These are phyloP conservation scores for Petroica traversi DNA, from an alignment of 2,113 vertebrate species.

Conservation along the genomic window DNA sequence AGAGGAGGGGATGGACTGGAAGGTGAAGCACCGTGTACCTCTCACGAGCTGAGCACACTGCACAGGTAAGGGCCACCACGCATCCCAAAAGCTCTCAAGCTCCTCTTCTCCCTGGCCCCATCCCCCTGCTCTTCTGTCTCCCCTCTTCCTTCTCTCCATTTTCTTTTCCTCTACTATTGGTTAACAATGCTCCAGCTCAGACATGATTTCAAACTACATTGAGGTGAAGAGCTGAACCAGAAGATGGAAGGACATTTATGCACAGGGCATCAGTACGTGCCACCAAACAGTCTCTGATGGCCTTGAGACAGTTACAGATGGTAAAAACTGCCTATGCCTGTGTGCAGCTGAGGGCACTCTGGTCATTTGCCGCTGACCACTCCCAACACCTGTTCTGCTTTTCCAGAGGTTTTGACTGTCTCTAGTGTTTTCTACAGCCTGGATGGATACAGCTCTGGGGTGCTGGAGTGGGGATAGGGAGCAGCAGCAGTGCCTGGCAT, in stretches of 20 bases:
- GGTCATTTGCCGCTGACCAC: background rate
- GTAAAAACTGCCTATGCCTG: background rate
- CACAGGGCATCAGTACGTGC: background rate
- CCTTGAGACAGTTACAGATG: background rate
- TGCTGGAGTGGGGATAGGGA: background rate
- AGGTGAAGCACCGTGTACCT: background rate
- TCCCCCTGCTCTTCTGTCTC: background rate
- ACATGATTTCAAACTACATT: background rate
- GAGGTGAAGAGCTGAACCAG: background rate
- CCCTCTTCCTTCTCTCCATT: background rate
- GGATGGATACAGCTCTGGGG: fast-evolving
- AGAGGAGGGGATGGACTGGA: background rate
- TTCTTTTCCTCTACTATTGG: background rate
- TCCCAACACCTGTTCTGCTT: background rate
- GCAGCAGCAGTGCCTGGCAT: background rate
- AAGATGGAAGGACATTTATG: background rate
- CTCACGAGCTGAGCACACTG: background rate
- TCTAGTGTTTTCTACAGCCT: background rate
- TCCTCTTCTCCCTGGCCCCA: background rate
- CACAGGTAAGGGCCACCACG: fast-evolving
- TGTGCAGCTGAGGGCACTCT: background rate
- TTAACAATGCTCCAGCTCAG: background rate
- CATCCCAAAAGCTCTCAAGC: background rate
- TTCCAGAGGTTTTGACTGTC: background rate
- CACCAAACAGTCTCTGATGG: background rate